phyloP scores from a whole-genome alignment of 2,797 vertebrate genomes.

The Mallotus villosus region DNA sequence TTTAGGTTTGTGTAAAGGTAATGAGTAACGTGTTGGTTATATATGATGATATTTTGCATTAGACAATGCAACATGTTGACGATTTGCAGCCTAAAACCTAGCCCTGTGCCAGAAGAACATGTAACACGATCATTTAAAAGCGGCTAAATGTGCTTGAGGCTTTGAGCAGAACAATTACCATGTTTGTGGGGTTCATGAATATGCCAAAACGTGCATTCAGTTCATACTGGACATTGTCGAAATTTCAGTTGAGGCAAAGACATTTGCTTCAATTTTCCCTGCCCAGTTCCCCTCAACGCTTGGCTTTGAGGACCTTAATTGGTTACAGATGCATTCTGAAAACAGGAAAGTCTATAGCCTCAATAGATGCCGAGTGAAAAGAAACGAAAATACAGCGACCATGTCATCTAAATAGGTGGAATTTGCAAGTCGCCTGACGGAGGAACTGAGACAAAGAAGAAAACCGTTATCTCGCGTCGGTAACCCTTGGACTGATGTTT shows the following conservation, averaged over 20 bases:
- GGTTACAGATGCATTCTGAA: slow-evolving; percentile 72
- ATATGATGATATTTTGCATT: no score
- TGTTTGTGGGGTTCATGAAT: neutral
- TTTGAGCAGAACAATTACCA: neutral
- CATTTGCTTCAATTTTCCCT: slow-evolving; percentile 48
- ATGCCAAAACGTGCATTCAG: neutral
- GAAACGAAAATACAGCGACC: slow-evolving; percentile 16
- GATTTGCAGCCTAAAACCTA: neutral
- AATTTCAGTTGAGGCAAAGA: slow-evolving; percentile 38
- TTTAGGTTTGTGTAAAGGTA: no score
- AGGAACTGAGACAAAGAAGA: neutral
- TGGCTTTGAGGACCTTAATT: slow-evolving; percentile 64
- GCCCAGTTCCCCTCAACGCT: slow-evolving; percentile 39
- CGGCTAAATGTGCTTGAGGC: neutral
- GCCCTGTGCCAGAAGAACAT: neutral
- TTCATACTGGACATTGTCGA: slow-evolving; percentile 43
- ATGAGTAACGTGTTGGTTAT: no score
- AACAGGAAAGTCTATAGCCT: slow-evolving; percentile 33
- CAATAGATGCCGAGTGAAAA: slow-evolving; percentile 48
- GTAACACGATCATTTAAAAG: no score
- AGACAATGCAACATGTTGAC: neutral
- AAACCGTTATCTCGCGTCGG: neutral
- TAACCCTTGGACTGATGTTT: neutral
- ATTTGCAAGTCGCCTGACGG: slow-evolving; percentile 26
- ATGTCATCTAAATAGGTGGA: slow-evolving; percentile 45